Conservation (phyloP, 2,797 vertebrate genomes). For the Brotula barbata region DNA sequence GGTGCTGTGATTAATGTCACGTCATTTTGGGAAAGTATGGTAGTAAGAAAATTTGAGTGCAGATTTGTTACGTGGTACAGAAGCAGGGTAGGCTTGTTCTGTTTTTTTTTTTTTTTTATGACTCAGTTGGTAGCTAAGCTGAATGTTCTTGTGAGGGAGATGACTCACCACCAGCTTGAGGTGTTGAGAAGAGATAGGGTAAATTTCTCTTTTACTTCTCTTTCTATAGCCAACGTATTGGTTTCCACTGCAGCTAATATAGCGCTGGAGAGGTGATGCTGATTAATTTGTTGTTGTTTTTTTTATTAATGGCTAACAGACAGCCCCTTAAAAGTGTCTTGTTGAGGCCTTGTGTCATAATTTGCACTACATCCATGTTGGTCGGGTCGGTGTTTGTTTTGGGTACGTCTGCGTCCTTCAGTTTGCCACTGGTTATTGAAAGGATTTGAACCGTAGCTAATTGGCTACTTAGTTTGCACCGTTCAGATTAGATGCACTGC, state of each 20-base stretch:
- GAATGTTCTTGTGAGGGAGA: slow-evolving; percentile 78
- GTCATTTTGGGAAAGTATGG: slow-evolving; percentile 34
- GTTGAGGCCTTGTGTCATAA: slow-evolving; percentile 58
- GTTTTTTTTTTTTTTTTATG: slow-evolving; percentile 46
- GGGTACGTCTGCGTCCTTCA: slow-evolving; percentile 64
- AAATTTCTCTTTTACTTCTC: slow-evolving; percentile 77
- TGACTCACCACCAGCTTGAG: slow-evolving; percentile 78
- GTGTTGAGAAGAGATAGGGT: slow-evolving; percentile 73
- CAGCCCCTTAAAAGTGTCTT: slow-evolving; percentile 49
- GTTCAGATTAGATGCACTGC: slow-evolving; percentile 75
- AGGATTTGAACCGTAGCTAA: slow-evolving; percentile 73
- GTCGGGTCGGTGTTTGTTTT: slow-evolving; percentile 72
- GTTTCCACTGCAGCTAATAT: slow-evolving; percentile 66
- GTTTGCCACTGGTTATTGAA: slow-evolving; percentile 73
- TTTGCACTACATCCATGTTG: slow-evolving; percentile 68
- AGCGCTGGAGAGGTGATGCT: slow-evolving; percentile 41
- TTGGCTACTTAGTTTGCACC: slow-evolving; percentile 67
- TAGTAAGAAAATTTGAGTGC: slow-evolving; percentile 13
- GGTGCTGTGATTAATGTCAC: slow-evolving; percentile 39
- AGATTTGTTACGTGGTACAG: slow-evolving; percentile 50
- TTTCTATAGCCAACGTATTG: slow-evolving; percentile 67
- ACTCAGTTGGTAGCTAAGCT: slow-evolving; percentile 75
- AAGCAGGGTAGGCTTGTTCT: slow-evolving; percentile 54
- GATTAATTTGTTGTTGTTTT: slow-evolving; percentile 39
- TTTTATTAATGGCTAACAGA: slow-evolving; percentile 60